These are phyloP conservation scores for Clarias gariepinus DNA, from an alignment of 2,113 vertebrate genomes.

Conservation along the genomic window DNA sequence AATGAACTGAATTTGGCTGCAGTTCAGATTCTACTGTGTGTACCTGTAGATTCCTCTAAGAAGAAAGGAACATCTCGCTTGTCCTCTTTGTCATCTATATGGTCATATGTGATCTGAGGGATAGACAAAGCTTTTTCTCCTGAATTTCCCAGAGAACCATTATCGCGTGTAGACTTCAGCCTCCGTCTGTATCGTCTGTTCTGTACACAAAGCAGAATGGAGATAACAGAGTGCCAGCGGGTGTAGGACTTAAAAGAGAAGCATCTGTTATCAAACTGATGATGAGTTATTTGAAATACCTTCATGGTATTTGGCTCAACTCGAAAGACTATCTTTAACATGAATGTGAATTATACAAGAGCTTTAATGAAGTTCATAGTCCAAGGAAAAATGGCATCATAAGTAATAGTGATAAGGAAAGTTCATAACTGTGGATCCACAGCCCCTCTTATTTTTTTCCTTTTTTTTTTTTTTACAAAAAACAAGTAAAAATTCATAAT, in stretches of 20 bases:
- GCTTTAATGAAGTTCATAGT: conserved; percentile 15
- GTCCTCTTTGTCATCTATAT: conserved; percentile 69
- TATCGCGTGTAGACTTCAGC: conserved; percentile 72
- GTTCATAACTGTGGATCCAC: neutral
- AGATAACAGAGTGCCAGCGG: conserved; percentile 11
- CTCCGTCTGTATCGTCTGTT: conserved; percentile 77
- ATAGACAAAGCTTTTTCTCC: conserved; percentile 73
- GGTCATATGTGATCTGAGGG: conserved; percentile 82
- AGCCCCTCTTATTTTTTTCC: neutral
- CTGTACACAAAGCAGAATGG: conserved; percentile 60
- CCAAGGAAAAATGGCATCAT: neutral
- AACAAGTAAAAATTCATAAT: conserved; percentile 14
- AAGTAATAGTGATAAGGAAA: conserved; percentile 4
- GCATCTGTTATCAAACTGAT: conserved; percentile 2
- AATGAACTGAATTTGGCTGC: neutral
- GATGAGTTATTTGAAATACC: conserved; percentile 14
- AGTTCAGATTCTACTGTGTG: neutral
- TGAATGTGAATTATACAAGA: conserved; percentile 9
- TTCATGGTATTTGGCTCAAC: conserved; percentile 7
- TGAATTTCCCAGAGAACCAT: conserved; percentile 65
- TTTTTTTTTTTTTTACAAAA: neutral
- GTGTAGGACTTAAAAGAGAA: conserved; percentile 12
- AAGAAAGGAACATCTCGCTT: conserved; percentile 74
- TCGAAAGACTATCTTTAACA: conserved; percentile 18
- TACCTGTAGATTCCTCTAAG: conserved; percentile 72